phyloP scores from a whole-genome alignment of 2,113 vertebrate genomes.

The Enhydra lutris region DNA sequence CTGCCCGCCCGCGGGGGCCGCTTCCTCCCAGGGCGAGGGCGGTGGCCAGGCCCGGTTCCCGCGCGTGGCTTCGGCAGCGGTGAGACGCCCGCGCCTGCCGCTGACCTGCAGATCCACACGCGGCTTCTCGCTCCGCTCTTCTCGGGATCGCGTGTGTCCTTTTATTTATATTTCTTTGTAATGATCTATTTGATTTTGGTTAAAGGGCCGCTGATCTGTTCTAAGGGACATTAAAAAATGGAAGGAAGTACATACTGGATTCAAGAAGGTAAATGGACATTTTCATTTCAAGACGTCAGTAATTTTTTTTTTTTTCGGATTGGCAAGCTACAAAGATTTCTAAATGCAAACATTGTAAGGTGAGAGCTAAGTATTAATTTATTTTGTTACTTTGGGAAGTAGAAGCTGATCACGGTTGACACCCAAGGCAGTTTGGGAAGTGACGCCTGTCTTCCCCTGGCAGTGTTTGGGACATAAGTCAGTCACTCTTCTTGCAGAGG shows the following conservation, averaged over 20 bases:
- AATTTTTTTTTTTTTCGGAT: background rate
- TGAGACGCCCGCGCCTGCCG: too few relatives aligned
- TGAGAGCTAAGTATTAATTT: constrained; percentile 66
- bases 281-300: constrained; percentile 69
- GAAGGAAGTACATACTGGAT: constrained; percentile 74
- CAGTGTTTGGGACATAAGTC: constrained; percentile 10
- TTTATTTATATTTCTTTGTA: constrained; percentile 52
- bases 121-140: constrained; percentile 13
- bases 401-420: constrained; percentile 48
- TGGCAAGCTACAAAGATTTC: constrained; percentile 56
- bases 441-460: background rate
- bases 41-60: too few relatives aligned
- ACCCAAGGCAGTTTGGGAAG: constrained; percentile 45
- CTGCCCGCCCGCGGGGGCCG: background rate
- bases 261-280: constrained; percentile 67
- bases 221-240: constrained; percentile 60
- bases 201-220: constrained; percentile 69
- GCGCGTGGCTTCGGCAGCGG: too few relatives aligned
- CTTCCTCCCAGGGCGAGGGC: background rate
- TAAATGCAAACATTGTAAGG: constrained; percentile 59
- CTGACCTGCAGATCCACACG: background rate
- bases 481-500: constrained; percentile 52
- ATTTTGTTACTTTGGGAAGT: constrained; percentile 66
- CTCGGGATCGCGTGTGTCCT: background rate
- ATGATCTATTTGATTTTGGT: constrained; percentile 62